Evolutionary conservation across 2,113 vertebrate species (phyloP).

Genomic region (Podocnemis expansa): DNA sequence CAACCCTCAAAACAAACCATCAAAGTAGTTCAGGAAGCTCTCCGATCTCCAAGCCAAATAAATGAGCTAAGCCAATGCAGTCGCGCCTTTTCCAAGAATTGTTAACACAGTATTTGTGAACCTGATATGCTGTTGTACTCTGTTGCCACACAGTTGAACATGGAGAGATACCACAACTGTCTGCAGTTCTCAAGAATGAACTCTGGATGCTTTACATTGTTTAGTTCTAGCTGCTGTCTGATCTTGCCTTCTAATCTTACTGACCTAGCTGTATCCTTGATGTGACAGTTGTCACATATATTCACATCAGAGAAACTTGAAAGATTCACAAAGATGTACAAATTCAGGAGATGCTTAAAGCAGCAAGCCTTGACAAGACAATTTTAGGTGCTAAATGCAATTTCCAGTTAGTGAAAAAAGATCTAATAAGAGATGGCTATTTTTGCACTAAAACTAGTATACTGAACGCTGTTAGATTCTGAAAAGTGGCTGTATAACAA

Average conservation of each 20-base stretch:
- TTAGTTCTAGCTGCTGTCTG: not conserved
- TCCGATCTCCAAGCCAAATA: not conserved
- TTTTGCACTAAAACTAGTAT: constrained; percentile 39
- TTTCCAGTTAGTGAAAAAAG: not conserved
- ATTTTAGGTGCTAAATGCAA: not conserved
- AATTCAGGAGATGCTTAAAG: not conserved
- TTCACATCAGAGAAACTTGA: not conserved
- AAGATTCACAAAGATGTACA: not conserved
- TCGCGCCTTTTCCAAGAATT: not conserved
- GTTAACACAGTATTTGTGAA: not conserved
- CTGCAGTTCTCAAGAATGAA: not conserved
- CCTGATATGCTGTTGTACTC: not conserved
- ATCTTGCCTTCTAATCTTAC: not conserved
- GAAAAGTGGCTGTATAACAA: constrained; percentile 42
- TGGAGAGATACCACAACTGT: fast-evolving
- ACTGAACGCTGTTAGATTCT: constrained; percentile 21
- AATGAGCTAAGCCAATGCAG: not conserved
- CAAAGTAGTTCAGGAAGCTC: not conserved
- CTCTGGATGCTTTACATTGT: not conserved
- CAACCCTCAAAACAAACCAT: constrained; percentile 9
- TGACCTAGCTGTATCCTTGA: not conserved
- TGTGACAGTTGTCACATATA: not conserved
- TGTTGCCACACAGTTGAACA: fast-evolving
- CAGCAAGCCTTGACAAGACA: not conserved
- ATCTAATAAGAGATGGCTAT: not conserved